Conservation (phyloP, 2,797 vertebrate genomes). For the Ptychobarbus kaznakovi region DNA sequence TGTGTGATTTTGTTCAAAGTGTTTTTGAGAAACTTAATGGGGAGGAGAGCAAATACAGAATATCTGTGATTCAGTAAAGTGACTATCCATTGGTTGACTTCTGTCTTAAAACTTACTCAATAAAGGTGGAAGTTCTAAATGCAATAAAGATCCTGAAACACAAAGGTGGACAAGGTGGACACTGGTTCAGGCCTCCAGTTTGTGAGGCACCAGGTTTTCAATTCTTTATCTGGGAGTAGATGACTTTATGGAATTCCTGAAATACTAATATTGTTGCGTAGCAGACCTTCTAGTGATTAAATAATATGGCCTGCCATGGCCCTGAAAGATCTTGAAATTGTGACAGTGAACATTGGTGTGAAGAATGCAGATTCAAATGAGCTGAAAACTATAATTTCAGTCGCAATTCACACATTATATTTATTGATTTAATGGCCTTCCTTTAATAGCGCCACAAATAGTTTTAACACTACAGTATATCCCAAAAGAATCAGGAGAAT, state of each 20-base stretch:
- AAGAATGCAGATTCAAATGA: constrained; percentile 80
- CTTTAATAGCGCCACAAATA: constrained; percentile 74
- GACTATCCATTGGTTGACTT: constrained; percentile 79
- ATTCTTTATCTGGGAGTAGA: constrained; percentile 83
- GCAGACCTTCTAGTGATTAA: constrained; percentile 82
- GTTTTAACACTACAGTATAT: constrained; percentile 64
- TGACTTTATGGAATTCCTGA: constrained; percentile 83
- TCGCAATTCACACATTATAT: constrained; percentile 81
- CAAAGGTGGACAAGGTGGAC: constrained; percentile 83
- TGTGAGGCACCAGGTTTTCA: constrained; percentile 85
- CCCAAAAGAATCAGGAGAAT: constrained; percentile 63
- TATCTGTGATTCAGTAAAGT: constrained; percentile 88
- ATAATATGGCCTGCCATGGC: constrained; percentile 78
- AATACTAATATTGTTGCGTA: constrained; percentile 85
- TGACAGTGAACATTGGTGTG: constrained; percentile 83
- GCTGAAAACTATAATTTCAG: constrained; percentile 80
- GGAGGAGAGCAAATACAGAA: constrained; percentile 79
- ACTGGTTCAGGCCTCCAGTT: constrained; percentile 86
- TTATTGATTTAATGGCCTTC: constrained; percentile 78
- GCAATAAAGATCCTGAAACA: constrained; percentile 78
- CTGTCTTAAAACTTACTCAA: constrained; percentile 83
- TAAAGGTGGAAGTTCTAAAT: constrained; percentile 75
- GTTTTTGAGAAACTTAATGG: constrained; percentile 84
- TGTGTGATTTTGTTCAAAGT: constrained; percentile 85
- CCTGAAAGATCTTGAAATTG: constrained; percentile 80